Conservation (phyloP, 2,888 invertebrate genomes). For the Napeogenes sylphis region DNA sequence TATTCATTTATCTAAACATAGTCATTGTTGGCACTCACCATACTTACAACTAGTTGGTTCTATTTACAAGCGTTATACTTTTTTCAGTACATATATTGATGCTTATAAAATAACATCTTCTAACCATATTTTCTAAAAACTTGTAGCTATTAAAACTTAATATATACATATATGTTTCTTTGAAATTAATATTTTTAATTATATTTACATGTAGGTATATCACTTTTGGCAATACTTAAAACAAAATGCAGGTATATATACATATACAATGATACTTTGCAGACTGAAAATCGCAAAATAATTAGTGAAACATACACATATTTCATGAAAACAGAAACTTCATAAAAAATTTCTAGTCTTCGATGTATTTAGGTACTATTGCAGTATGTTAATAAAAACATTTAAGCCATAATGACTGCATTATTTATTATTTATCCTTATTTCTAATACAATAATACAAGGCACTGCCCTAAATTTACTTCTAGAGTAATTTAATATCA, state of each 20-base stretch:
- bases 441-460: conserved; percentile 43
- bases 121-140: background rate
- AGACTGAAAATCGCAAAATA: too few species aligned
- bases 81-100: conserved; percentile 6
- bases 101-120: conserved; percentile 1
- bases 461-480: conserved; percentile 57
- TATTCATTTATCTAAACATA: background rate
- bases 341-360: too few species aligned
- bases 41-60: conserved; percentile 1
- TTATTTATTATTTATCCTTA: conserved; percentile 24
- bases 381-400: background rate
- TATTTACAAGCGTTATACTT: conserved; percentile 26
- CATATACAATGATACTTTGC: too few species aligned
- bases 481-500: conserved; percentile 1
- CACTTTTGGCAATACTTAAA: too few species aligned
- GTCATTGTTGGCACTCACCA: background rate
- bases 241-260: too few species aligned
- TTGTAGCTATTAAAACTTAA: background rate
- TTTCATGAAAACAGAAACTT: too few species aligned
- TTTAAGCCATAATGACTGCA: conserved; percentile 21
- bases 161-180: background rate
- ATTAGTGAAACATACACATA: too few species aligned
- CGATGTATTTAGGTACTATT: background rate
- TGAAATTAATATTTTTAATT: too few species aligned
- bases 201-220: too few species aligned